Base-by-base conservation (phyloP, 1,140 invertebrate species). In the Ctenoplectra terminalis region DNA sequence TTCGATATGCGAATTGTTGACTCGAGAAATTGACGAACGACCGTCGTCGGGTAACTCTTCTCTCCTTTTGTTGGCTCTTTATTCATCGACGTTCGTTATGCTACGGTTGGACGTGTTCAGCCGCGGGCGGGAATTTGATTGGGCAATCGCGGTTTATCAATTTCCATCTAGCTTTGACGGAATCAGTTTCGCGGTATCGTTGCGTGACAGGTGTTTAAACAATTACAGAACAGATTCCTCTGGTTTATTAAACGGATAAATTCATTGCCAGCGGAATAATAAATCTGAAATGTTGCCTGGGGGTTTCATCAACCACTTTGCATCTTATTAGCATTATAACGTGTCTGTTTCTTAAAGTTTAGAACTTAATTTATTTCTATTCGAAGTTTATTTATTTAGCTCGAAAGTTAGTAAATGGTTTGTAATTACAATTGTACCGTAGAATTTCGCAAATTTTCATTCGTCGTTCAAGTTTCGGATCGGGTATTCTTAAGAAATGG, bases 1-100 rank as follows among this genome's bases (percentile, higher is more conserved):
- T 72, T 73, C 48, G 56, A 17, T 23, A 31, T 40, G 37, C 54
- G 69, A 54, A 81, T 82, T 81, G 82, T 87, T 87, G 85, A 87
- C 77, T 73, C 56, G 82, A 77, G 77, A 61, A 87, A 87, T 87
- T 74, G 81, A 84, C 40, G 67, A 81, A 40, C 77, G 48, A 52
- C 46, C 54, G 23, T 46, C 61, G 17, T 64, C 4, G 20, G 31
- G 20, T 1, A 46, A 66, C 54, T 58, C 26, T 58, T 58, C 29
- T 34, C 11, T 11, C n/a, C 40, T 71, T 50, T 34, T 3, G 4
- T 54, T 9, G 1, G 20, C 0, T 40, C n/a, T 11, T n/a, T 17
- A 7, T 7, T 8, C 40, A 9, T 5, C 13, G 37, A 31, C 50
- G 74, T 17, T 70, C 50, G 40, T 46, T 58, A n/a, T 1, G 17